Conservation (phyloP, 2,888 invertebrate species). For the Eilema sororculum region DNA sequence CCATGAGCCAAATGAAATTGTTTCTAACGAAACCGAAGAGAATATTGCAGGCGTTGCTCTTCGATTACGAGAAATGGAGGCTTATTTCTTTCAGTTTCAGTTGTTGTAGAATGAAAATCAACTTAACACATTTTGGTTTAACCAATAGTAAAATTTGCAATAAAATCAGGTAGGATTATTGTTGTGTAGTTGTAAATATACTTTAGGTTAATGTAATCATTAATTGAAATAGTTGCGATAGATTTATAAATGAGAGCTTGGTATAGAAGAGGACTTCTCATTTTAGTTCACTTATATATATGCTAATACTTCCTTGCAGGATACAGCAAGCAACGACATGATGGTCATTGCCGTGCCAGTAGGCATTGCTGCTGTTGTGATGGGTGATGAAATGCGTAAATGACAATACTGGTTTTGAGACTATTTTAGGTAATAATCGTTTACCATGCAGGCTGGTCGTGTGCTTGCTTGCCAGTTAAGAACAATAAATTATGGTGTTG, state of each 20-base stretch:
- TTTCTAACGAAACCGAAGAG: slow-evolving; percentile 71
- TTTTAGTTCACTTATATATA: neutral
- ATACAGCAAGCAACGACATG: too few relatives aligned
- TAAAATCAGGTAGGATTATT: neutral
- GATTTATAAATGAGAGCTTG: neutral
- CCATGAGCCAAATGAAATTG: slow-evolving; percentile 77
- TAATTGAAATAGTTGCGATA: too few relatives aligned
- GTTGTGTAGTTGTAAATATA: neutral
- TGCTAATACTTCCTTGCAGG: too few relatives aligned
- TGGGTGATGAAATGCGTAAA: too few relatives aligned
- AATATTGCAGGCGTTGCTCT: slow-evolving; percentile 54
- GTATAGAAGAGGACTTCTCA: neutral
- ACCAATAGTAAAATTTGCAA: neutral
- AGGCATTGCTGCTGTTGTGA: too few relatives aligned
- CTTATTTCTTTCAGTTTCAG: slow-evolving; percentile 40
- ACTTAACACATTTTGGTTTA: slow-evolving; percentile 21
- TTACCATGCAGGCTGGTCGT: too few relatives aligned
- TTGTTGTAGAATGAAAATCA: slow-evolving; percentile 39
- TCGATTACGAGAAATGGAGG: slow-evolving; percentile 48
- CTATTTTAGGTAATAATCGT: too few relatives aligned
- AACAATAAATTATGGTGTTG: too few relatives aligned
- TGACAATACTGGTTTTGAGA: too few relatives aligned
- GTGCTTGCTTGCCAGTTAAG: too few relatives aligned
- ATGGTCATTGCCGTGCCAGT: too few relatives aligned
- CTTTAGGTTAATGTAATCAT: neutral